Base-by-base conservation (phyloP, 2,888 invertebrate species). In the Synergus japonicus region DNA sequence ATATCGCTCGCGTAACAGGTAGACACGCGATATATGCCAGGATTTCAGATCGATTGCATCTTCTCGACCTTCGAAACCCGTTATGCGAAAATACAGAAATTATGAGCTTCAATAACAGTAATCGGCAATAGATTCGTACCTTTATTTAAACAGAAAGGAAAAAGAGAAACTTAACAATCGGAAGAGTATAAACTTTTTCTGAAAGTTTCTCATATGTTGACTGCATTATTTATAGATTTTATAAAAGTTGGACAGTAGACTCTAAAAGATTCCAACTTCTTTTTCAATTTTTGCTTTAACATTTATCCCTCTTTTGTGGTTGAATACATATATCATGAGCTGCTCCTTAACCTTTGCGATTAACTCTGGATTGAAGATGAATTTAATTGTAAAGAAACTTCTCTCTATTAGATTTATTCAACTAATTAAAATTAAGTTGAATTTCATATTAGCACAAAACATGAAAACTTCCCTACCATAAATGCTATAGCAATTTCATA, bases 1-100 rank as follows among this genome's bases (percentile, higher is more conserved):
- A 81, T 80, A 83, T 81, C 82, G 79, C 81, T 81, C 79, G 82
- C 79, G 80, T 64, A 76, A 79, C 78, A 82, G 82, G 79, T 79
- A 81, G 83, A 82, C 83, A 78, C 80, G 82, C 83, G 83, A 84
- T 83, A 81, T 78, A 80, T 49, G 29, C 22, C 46, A 7, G 29
- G 69, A 69, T 76, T 81, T 46, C 54, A 80, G 81, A 83, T 83
- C 80, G 80, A 81, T 80, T 76, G 79, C 64, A 81, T 37, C 76
- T 79, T 82, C 65, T 66, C 43, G 81, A 81, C 82, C 81, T 78
- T 78, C 69, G 80, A 81, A 54, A 79, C 58, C 44, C 65, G 54
- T 58, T 78, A 78, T 49, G 13, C 49, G 44, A 58, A 58, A 18
- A 58, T 58, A 58, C 9, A 18, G n/a, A 18, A 58, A 58, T 58